Percentiles rank a stretch among this genome's conserved stretches.
Conservation (phyloP, 35 echinoderm and acorn worm genomes). For the Eucidaris tribuloides region DNA sequence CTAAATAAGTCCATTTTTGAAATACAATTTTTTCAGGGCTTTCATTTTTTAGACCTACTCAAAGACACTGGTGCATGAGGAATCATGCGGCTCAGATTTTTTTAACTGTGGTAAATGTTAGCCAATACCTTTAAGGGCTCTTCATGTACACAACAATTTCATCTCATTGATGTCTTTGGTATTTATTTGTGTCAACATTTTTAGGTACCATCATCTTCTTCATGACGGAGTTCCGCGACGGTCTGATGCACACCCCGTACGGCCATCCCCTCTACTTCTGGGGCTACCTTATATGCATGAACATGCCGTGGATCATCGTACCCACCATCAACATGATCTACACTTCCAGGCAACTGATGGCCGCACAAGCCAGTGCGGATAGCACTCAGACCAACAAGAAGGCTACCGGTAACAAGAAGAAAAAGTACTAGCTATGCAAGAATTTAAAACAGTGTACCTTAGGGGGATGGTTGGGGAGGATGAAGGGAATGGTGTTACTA, state of each 20-base stretch:
- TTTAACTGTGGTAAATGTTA: no score
- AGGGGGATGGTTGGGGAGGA: no score
- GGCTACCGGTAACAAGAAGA: slow-evolving; percentile 9
- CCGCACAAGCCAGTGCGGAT: slow-evolving; percentile 28
- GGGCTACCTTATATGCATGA: slow-evolving; percentile 74
- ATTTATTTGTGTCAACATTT: no score
- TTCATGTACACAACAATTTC: no score
- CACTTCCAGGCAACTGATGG: slow-evolving; percentile 23
- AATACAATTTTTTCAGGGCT: no score
- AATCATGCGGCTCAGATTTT: no score
- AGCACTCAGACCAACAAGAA: background rate
- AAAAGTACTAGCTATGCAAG: background rate
- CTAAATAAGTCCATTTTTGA: no score
- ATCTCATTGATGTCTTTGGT: no score
- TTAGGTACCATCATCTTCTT: slow-evolving; percentile 84
- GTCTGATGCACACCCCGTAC: slow-evolving; percentile 50
- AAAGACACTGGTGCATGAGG: no score
- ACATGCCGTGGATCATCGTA: slow-evolving; percentile 73
- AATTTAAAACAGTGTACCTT: background rate
- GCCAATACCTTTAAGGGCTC: no score
- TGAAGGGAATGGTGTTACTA: no score
- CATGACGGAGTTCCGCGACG: slow-evolving; percentile 68
- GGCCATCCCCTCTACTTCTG: slow-evolving; percentile 73
- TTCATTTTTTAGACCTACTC: no score
- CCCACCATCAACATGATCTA: slow-evolving; percentile 52